Percentiles rank a stretch among this genome's conserved stretches.
phyloP scores from a whole-genome alignment of 2,888 invertebrate species.

The Diaphora mendica region DNA sequence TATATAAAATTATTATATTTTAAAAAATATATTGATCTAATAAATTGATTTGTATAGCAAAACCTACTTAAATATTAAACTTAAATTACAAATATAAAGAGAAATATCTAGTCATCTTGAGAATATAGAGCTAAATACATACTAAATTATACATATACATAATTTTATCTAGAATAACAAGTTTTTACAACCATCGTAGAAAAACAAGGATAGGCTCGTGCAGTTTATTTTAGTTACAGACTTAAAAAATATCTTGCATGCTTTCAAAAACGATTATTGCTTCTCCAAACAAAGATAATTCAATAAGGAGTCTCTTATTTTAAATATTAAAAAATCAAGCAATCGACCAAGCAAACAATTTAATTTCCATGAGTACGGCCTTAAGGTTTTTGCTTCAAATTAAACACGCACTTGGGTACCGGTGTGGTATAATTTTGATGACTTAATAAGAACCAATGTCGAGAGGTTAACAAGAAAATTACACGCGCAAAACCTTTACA shows the following conservation, averaged over 20 bases:
- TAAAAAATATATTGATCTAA: constrained; percentile 3
- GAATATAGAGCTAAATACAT: too few relatives aligned
- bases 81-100: background rate
- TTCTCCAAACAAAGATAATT: constrained; percentile 17
- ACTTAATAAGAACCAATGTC: constrained; percentile 72
- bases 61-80: background rate
- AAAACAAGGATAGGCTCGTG: background rate
- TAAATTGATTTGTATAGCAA: constrained; percentile 5
- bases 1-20: background rate
- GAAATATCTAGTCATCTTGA: background rate
- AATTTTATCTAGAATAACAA: background rate
- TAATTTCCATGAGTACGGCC: constrained; percentile 40
- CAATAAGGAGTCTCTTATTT: constrained; percentile 31
- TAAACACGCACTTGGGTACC: constrained; percentile 47
- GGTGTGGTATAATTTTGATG: constrained; percentile 70
- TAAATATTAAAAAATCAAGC: constrained; percentile 19
- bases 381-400: constrained; percentile 44
- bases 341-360: constrained; percentile 33
- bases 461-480: constrained; percentile 71
- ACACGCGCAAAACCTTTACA: constrained; percentile 56
- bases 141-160: too few relatives aligned
- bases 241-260: background rate
- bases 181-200: background rate
- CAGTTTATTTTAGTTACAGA: background rate
- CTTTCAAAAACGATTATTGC: constrained; percentile 17